Conservation (phyloP, 2,888 invertebrate genomes). For the Eudemis profundana region DNA sequence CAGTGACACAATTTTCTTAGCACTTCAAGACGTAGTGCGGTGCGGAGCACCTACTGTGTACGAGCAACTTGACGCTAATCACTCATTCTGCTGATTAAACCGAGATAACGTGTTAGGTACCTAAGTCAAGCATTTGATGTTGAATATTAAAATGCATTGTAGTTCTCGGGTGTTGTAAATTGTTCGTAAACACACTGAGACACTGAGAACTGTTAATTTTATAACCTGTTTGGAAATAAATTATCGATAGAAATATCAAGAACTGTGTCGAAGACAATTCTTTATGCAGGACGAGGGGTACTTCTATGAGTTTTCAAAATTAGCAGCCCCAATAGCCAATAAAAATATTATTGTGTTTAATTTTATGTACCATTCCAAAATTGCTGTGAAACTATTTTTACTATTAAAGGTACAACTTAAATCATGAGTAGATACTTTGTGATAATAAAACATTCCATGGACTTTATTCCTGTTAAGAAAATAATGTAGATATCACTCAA, state of each 20-base stretch:
- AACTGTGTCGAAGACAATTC: background rate
- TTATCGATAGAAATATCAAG: background rate
- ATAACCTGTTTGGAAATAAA: too few species aligned
- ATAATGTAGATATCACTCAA: conserved; percentile 12
- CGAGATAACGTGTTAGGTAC: conserved; percentile 39
- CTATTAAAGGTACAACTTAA: background rate
- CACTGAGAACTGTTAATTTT: too few species aligned
- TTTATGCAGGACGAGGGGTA: background rate
- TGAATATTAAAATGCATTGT: conserved; percentile 30
- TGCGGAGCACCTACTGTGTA: conserved; percentile 23
- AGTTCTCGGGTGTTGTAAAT: background rate
- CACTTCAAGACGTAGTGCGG: conserved; percentile 29
- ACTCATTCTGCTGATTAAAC: conserved; percentile 45
- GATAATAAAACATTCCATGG: conserved; percentile 41
- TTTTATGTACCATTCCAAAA: conserved; percentile 27
- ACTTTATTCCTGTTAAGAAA: conserved; percentile 34
- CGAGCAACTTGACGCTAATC: conserved; percentile 42
- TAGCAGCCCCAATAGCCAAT: background rate
- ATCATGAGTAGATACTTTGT: conserved; percentile 32
- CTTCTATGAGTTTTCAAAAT: too few species aligned
- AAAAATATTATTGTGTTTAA: background rate
- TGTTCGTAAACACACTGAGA: too few species aligned
- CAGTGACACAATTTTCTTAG: conserved; percentile 48
- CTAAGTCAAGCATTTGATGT: conserved; percentile 18
- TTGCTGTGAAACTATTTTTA: conserved; percentile 26